Conservation (phyloP, 2,888 invertebrate genomes). For the Ctena decussata region DNA sequence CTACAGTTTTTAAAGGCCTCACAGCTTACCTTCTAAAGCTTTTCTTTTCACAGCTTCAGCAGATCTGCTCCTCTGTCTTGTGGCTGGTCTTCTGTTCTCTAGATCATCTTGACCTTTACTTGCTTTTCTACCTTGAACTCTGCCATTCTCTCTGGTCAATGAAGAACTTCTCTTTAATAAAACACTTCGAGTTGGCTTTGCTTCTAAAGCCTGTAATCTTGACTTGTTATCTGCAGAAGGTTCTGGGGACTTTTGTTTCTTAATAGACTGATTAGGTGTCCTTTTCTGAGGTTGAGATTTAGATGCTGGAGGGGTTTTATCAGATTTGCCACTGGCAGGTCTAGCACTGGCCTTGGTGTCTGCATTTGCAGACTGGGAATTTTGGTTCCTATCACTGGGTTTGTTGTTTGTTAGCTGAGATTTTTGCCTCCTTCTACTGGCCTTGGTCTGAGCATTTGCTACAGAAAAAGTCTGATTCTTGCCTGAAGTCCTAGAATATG, state of each 20-base stretch:
- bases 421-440: not conserved
- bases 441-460: not conserved
- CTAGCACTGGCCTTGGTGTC: slow-evolving; percentile 38
- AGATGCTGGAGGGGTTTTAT: slow-evolving; percentile 61
- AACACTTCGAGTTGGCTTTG: slow-evolving; percentile 57
- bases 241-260: not conserved
- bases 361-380: slow-evolving; percentile 1
- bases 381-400: not conserved
- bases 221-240: not conserved
- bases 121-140: slow-evolving; percentile 15
- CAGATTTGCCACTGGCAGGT: slow-evolving; percentile 49
- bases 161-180: slow-evolving; percentile 50
- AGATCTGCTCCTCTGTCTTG: slow-evolving; percentile 59
- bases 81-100: slow-evolving; percentile 35
- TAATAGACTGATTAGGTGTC: slow-evolving; percentile 18
- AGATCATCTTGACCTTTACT: not conserved
- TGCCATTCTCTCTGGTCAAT: slow-evolving; percentile 40
- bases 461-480: not conserved
- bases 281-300: slow-evolving; percentile 26
- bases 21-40: slow-evolving; percentile 62
- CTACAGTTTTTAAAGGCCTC: no score
- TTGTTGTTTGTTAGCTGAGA: not conserved
- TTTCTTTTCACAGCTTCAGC: slow-evolving; percentile 64
- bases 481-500: not conserved
- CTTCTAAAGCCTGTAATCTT: slow-evolving; percentile 25